phyloP scores from a whole-genome alignment of 2,113 vertebrate genomes.

The Urocynchramus pylzowi region DNA sequence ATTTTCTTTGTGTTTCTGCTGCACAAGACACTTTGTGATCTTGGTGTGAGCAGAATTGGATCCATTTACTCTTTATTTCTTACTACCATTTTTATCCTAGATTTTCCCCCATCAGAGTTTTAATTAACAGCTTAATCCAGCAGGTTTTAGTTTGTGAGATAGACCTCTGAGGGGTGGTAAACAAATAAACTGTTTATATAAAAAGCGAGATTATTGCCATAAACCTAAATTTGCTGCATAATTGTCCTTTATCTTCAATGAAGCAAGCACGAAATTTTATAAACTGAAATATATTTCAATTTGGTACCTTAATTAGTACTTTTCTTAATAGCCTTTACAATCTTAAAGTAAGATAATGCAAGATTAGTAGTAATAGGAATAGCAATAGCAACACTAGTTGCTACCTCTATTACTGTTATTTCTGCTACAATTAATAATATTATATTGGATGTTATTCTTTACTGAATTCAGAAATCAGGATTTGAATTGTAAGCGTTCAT shows the following conservation, averaged over 20 bases:
- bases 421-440: not conserved
- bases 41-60: not conserved
- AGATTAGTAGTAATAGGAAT: not conserved
- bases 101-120: rapidly evolving
- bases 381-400: not conserved
- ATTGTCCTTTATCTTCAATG: not conserved
- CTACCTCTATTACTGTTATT: not conserved
- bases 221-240: not conserved
- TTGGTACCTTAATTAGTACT: not conserved
- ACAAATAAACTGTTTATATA: not conserved
- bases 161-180: not conserved
- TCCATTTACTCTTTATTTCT: not conserved
- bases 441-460: not conserved
- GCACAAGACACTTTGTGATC: not conserved
- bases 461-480: not conserved
- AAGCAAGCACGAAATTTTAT: not conserved
- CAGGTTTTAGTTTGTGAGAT: not conserved
- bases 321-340: not conserved
- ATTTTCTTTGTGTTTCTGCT: not conserved
- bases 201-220: not conserved
- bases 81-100: not conserved
- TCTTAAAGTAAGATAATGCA: not conserved
- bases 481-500: not conserved
- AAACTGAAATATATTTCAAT: not conserved
- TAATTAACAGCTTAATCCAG: not conserved